Conservation (phyloP, 2,888 invertebrate species). For the Ashinkailepas kermadecensis region DNA sequence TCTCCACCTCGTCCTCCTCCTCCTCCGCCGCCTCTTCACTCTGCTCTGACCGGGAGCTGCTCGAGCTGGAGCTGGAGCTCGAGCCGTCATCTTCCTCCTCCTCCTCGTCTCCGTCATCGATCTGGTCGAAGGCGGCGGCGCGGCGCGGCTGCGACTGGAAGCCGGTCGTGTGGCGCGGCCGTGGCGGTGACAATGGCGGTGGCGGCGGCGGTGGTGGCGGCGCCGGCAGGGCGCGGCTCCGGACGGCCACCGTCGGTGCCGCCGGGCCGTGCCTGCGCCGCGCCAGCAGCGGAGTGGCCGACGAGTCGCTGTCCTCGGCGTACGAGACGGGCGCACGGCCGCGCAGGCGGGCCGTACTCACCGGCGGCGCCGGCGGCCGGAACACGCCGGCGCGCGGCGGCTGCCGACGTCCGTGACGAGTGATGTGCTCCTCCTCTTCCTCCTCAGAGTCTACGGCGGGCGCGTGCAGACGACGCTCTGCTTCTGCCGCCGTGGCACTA, state of each 20-base stretch:
- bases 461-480: background rate
- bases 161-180: background rate
- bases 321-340: constrained; percentile 13
- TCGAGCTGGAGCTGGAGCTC: constrained; percentile 5
- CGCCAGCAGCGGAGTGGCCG: background rate
- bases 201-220: background rate
- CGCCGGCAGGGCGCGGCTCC: background rate
- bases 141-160: background rate
- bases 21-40: background rate
- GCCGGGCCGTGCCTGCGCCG: background rate
- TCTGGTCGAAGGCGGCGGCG: background rate
- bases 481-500: background rate
- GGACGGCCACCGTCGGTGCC: background rate
- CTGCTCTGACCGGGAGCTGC: background rate
- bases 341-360: background rate
- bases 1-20: constrained; percentile 11
- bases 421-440: background rate
- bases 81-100: background rate
- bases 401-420: background rate
- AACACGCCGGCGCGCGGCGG: background rate
- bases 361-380: background rate
- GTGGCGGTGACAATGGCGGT: background rate
- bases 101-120: background rate
- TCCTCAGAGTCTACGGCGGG: background rate
- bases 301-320: constrained; percentile 15